These are phyloP conservation scores for Borostomias antarcticus DNA, from an alignment of 2,797 vertebrate genomes.

Conservation along the genomic window DNA sequence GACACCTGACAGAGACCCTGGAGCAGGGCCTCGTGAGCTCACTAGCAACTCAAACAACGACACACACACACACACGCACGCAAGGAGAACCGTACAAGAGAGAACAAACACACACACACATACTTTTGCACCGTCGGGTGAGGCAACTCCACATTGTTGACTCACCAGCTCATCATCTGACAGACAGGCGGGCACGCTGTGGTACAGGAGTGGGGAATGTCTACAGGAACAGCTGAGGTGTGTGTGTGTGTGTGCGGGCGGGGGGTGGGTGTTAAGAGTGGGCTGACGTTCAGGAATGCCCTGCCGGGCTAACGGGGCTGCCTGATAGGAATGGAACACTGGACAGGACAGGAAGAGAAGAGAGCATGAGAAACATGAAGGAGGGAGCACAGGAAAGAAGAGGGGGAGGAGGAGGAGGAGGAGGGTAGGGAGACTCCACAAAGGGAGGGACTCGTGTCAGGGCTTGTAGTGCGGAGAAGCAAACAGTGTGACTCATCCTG, in stretches of 20 bases:
- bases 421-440: neutral
- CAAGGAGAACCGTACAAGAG: no score
- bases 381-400: slow-evolving; percentile 12
- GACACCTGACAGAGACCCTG: no score
- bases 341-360: neutral
- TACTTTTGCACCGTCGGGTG: no score
- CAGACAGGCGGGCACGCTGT: neutral
- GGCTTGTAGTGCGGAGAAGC: slow-evolving; percentile 35
- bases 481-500: slow-evolving; percentile 51
- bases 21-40: no score
- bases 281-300: neutral
- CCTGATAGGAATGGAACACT: neutral
- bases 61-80: no score
- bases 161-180: slow-evolving; percentile 1
- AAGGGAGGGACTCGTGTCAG: slow-evolving; percentile 22
- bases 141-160: neutral
- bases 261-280: neutral
- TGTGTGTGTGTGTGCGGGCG: neutral
- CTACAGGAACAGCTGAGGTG: slow-evolving; percentile 4
- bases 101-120: neutral
- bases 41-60: no score
- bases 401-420: neutral
- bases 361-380: neutral
- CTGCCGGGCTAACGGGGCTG: neutral
- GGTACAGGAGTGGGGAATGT: slow-evolving; percentile 18